Evolutionary conservation across 53 echinoderm and acorn worm genomes (phyloP).

Genomic region (Crossaster papposus): DNA sequence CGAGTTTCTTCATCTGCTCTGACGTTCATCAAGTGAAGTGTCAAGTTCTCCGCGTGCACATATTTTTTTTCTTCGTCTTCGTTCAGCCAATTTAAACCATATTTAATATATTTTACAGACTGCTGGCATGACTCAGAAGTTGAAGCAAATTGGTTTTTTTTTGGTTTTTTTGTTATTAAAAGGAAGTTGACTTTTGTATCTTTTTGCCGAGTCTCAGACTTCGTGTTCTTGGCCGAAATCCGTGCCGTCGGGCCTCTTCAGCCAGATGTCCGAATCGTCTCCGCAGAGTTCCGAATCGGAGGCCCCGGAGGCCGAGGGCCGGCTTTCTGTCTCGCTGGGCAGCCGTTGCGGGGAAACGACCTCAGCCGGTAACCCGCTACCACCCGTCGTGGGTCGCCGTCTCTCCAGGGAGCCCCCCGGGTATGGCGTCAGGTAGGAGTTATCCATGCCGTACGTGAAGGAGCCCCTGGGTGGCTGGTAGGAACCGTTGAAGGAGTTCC

Average conservation of each 20-base stretch:
- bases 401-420: background rate
- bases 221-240: slow-evolving; percentile 58
- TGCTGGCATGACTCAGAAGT: background rate
- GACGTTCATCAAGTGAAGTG: background rate
- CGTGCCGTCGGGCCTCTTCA: slow-evolving; percentile 57
- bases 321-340: slow-evolving; percentile 57
- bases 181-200: background rate
- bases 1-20: background rate
- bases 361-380: slow-evolving; percentile 2
- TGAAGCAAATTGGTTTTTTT: no score
- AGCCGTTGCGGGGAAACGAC: background rate
- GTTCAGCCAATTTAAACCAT: background rate
- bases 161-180: background rate
- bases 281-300: slow-evolving; percentile 58
- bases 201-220: slow-evolving; percentile 22
- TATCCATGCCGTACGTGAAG: slow-evolving; percentile 61
- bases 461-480: slow-evolving; percentile 66
- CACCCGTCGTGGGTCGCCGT: slow-evolving; percentile 5
- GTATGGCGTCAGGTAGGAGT: slow-evolving; percentile 21
- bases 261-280: slow-evolving; percentile 55
- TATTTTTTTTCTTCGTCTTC: background rate
- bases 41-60: background rate
- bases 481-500: slow-evolving; percentile 40
- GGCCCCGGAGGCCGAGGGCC: slow-evolving; percentile 60
- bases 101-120: background rate